phyloP scores from a whole-genome alignment of 2,888 invertebrate genomes.

The Hydrotaea diabolus region DNA sequence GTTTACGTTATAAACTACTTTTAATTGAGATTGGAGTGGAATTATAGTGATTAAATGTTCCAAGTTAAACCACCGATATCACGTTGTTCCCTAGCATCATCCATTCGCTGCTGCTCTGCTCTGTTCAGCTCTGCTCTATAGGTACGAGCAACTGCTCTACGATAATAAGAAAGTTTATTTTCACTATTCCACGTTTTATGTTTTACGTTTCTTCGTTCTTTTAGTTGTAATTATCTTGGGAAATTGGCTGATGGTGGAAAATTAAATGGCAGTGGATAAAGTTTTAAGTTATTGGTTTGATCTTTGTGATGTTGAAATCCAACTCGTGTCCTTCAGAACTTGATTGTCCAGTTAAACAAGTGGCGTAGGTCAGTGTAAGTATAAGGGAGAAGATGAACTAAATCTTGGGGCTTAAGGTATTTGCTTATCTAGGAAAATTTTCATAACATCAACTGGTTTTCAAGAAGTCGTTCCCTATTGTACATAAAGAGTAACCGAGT shows the following conservation, averaged over 20 bases:
- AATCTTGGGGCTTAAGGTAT: too few relatives aligned
- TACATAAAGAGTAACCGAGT: too few relatives aligned
- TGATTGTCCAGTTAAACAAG: too few relatives aligned
- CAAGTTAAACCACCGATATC: slow-evolving; percentile 62
- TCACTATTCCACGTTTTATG: neutral
- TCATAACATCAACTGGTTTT: too few relatives aligned
- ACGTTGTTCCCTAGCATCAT: slow-evolving; percentile 38
- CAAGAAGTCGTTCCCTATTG: too few relatives aligned
- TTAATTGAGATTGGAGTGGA: slow-evolving; percentile 67
- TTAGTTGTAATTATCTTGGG: slow-evolving; percentile 17
- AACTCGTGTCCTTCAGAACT: too few relatives aligned
- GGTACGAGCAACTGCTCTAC: neutral
- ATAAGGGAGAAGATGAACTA: too few relatives aligned
- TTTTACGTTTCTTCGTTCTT: neutral
- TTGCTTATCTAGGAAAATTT: too few relatives aligned
- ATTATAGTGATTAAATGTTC: slow-evolving; percentile 67
- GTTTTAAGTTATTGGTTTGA: neutral
- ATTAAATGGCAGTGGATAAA: neutral
- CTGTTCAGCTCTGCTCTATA: neutral
- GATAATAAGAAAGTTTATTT: slow-evolving; percentile 34
- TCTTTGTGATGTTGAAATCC: neutral
- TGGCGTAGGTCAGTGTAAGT: too few relatives aligned
- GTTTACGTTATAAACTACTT: slow-evolving; percentile 67
- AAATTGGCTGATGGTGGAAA: neutral
- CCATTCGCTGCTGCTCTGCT: too few relatives aligned